A percentile compares a stretch with the other conserved stretches of the same genome.
phyloP scores from a whole-genome alignment of 1,140 invertebrate genomes.

The Trichoplusia ni region DNA sequence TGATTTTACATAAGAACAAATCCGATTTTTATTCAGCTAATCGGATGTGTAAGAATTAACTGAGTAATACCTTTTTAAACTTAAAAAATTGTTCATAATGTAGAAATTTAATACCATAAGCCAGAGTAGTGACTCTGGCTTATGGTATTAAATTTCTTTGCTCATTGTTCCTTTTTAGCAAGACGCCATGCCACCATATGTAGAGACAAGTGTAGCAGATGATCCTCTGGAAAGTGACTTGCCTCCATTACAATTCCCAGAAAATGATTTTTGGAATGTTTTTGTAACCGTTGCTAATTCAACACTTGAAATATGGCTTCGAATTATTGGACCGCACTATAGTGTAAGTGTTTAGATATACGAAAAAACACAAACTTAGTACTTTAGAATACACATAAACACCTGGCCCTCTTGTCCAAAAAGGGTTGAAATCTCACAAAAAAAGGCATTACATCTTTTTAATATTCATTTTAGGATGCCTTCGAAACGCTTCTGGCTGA shows the following conservation, averaged over 20 bases:
- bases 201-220: conserved; percentile 44
- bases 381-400: too few relatives aligned
- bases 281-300: conserved; percentile 80
- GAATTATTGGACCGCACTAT: conserved; percentile 81
- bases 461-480: conserved; percentile 74
- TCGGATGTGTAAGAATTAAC: too few relatives aligned
- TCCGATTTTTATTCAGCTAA: too few relatives aligned
- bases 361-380: too few relatives aligned
- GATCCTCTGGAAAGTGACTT: conserved; percentile 68
- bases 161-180: conserved; percentile 21
- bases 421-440: neutral
- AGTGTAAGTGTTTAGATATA: conserved; percentile 73
- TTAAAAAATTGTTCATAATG: too few relatives aligned
- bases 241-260: conserved; percentile 76
- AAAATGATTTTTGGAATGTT: conserved; percentile 80
- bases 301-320: conserved; percentile 81
- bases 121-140: too few relatives aligned
- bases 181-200: conserved; percentile 42
- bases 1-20: too few relatives aligned
- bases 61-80: too few relatives aligned
- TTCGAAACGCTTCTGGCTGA: conserved; percentile 80
- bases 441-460: conserved; percentile 4
- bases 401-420: too few relatives aligned
- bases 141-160: too few relatives aligned
- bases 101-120: too few relatives aligned